Evolutionary conservation across 2,888 invertebrate species (phyloP).

Genomic region (Dioctria linearis): DNA sequence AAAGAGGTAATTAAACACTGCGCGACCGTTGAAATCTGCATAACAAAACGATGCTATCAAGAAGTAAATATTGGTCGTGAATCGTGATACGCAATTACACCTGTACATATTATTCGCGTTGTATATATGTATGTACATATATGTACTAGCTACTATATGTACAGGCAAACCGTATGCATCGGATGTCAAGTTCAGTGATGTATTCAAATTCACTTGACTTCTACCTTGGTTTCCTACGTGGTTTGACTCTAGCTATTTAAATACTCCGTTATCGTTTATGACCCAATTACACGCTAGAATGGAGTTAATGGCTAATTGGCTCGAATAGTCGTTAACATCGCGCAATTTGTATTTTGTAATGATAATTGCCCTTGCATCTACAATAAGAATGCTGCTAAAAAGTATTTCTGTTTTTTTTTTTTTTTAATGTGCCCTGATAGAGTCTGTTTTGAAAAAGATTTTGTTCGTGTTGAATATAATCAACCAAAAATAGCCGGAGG

Average conservation of each 20-base stretch:
- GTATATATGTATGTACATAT: background rate
- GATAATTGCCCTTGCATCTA: background rate
- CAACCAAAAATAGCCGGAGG: too few species aligned
- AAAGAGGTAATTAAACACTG: background rate
- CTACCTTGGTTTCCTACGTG: slow-evolving; percentile 41
- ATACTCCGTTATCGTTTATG: slow-evolving; percentile 12
- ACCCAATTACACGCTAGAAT: slow-evolving; percentile 35
- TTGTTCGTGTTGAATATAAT: too few species aligned
- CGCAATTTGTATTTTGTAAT: background rate
- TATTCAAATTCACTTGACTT: slow-evolving; percentile 44
- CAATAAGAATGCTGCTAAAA: too few species aligned
- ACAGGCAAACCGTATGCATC: background rate
- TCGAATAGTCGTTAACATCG: slow-evolving; percentile 11
- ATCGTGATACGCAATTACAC: slow-evolving; percentile 9
- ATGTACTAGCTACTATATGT: too few species aligned
- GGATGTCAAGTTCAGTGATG: slow-evolving; percentile 33
- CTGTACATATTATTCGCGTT: background rate
- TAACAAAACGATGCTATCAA: slow-evolving; percentile 1
- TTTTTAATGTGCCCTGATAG: too few species aligned
- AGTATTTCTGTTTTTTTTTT: too few species aligned
- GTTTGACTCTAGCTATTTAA: background rate
- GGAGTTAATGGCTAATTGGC: slow-evolving; percentile 20
- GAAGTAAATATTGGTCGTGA: background rate
- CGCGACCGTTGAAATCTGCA: background rate
- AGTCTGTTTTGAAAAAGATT: too few species aligned